phyloP scores from a whole-genome alignment of 2,888 invertebrate species.

The Aromia moschata region DNA sequence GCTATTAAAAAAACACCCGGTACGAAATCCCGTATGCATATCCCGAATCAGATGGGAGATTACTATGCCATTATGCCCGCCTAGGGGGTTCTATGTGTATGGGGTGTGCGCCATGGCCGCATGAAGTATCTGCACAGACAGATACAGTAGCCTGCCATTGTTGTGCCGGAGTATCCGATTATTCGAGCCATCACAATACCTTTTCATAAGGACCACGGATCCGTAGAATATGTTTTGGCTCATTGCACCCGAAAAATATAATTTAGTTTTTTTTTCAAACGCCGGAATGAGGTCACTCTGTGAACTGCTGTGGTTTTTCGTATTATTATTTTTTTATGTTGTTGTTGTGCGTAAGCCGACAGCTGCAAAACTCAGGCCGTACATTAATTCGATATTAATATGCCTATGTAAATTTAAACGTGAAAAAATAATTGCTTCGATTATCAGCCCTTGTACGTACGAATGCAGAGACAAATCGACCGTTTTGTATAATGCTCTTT shows the following conservation, averaged over 20 bases:
- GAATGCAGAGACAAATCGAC: not conserved
- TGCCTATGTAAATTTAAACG: slow-evolving; percentile 19
- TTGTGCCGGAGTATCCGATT: slow-evolving; percentile 60
- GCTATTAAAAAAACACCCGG: slow-evolving; percentile 1
- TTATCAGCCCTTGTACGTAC: slow-evolving; percentile 6
- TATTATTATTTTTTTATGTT: slow-evolving; percentile 32
- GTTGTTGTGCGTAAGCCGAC: slow-evolving; percentile 28
- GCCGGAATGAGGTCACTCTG: slow-evolving; percentile 51
- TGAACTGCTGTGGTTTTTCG: slow-evolving; percentile 50
- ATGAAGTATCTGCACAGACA: slow-evolving; percentile 40
- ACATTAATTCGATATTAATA: slow-evolving; percentile 39
- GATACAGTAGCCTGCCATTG: slow-evolving; percentile 57
- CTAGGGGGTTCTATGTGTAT: slow-evolving; percentile 34
- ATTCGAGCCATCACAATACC: slow-evolving; percentile 55
- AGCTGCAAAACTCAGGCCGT: slow-evolving; percentile 5
- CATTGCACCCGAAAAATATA: slow-evolving; percentile 62
- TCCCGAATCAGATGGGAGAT: slow-evolving; percentile 28
- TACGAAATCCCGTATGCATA: slow-evolving; percentile 3
- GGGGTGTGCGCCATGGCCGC: slow-evolving; percentile 33
- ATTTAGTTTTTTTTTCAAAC: slow-evolving; percentile 57
- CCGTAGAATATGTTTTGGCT: slow-evolving; percentile 62
- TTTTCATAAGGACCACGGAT: slow-evolving; percentile 59
- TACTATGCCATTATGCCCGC: slow-evolving; percentile 40
- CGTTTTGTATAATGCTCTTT: slow-evolving; percentile 10
- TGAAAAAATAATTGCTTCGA: slow-evolving; percentile 11